Evolutionary conservation across 2,888 invertebrate genomes (phyloP), one percentile per base, ranked within the genome.

Genomic region (Oxystoma pomonae): DNA sequence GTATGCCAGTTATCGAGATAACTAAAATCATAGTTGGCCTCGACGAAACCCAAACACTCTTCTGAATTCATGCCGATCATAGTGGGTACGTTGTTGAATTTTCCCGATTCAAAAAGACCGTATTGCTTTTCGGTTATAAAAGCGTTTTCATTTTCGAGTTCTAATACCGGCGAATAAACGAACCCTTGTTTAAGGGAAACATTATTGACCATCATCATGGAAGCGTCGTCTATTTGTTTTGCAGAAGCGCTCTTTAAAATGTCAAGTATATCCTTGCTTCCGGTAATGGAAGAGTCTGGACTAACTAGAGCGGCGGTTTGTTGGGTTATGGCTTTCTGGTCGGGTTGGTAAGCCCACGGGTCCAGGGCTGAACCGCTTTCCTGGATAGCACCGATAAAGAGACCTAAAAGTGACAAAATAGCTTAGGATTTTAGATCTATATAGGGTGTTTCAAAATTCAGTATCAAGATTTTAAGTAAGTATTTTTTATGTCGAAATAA

Each of bases 131-230:
- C 18, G 7, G 60, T 60, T 17, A 60, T 35, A 35, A 60, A 60
- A 5, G 60, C 60, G 7, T 49, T 50, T 17, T 20, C 19, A 18
- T 55, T 55, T 55, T 49, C 22, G 17, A 55, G 55, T 35, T 60
- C 60, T 35, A 16, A 55, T 17, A 70, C 70, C 53, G 71, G 71
- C 18, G 69, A 62, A 20, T 67, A 72, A 17, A 58, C 64, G 56
- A 68, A 71, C 0, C 71, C 70, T 58, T 71, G 68, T 1, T 68
- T 63, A 9, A 70, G 60, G 59, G 70, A 64, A 19, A 68, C 62
- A 20, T 69, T 56, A 60, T 19, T 16, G 3, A 55, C 22, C 7
- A 60, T 35, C 3, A 35, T 12, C 35, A 35, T 35, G 50, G 57
- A 56, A 5, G 61, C 61, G 12, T 51, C 9, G 16, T 57, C 51